Base-by-base conservation (phyloP, 2,888 invertebrate species). In the Nomada lathburiana region DNA sequence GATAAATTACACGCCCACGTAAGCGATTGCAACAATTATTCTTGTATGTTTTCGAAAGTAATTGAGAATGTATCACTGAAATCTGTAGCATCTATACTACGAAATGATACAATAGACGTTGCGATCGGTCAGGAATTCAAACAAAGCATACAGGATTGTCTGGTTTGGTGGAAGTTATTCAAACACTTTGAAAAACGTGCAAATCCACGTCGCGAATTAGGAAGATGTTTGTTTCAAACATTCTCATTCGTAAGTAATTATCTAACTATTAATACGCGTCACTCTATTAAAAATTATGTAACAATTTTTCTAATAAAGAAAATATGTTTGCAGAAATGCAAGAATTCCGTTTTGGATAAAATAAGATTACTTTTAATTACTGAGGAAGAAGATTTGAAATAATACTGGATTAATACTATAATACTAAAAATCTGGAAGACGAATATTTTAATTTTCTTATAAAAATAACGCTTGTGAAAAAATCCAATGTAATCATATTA, bases 201-300 rank as follows among this genome's bases (percentile, higher is more conserved):
- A 26, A 80, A 71, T 68, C 42, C 80, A 11, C 73, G 72, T 3
- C 62, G 36, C 4, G 76, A 83, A 29, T 59, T 83, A 16, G 84
- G 82, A 11, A 65, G 67, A 64, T 84, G 83, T n/a, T 74, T 84
- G n/a, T 79, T 83, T 68, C 83, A 84, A 68, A 76, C 80, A 11
- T 72, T 83, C 29, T 80, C 83, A 1, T 63, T 67, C 13, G 83
- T 83, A 60, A 83, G 74, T 57, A 20, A 47, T 26, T 23, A 47
- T 44, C 13, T 23, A 4, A 44, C 53, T 26, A 5, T 36, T 59
- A 18, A 26, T 18, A n/a, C 29, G 23, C 4, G 29, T 23, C n/a
- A 7, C 3, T 18, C 7, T 3, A 26, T 4, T 23, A 62, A 26
- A 64, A 50, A 57, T 59, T 5, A 2, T 23, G 13, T 60, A 29